Evolutionary conservation across 2,797 vertebrate species (phyloP).

Genomic region (Trichosurus vulpecula): DNA sequence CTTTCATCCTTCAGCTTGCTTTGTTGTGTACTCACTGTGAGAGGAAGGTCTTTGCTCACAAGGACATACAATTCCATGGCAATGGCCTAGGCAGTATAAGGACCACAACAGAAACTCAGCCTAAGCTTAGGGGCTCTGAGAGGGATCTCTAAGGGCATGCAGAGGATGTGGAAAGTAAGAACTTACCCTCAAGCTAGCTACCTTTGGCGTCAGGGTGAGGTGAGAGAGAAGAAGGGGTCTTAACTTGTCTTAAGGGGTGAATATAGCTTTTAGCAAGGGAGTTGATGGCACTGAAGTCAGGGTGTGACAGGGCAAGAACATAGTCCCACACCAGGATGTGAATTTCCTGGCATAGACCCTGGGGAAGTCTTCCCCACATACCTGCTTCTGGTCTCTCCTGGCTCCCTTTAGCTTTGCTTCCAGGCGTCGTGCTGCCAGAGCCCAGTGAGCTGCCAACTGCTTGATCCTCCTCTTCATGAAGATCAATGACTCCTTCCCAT

Average conservation of each 20-base stretch:
- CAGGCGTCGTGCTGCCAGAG: constrained; percentile 87
- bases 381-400: constrained; percentile 92
- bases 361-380: constrained; percentile 54
- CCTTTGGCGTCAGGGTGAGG: not conserved
- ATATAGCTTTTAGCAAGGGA: not conserved
- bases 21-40: not conserved
- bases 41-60: not conserved
- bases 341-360: not conserved
- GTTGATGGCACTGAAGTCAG: not conserved
- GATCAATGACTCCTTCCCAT: constrained; percentile 95
- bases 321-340: not conserved
- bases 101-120: not conserved
- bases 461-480: constrained; percentile 96
- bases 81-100: not conserved
- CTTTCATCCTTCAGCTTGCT: not conserved
- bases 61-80: not conserved
- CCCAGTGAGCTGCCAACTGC: constrained; percentile 91
- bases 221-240: not conserved
- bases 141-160: not conserved
- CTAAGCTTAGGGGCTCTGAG: not conserved
- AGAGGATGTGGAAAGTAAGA: not conserved
- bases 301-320: not conserved
- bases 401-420: constrained; percentile 86
- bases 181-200: not conserved
- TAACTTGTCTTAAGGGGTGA: not conserved